These are phyloP conservation scores for Cantharis rustica DNA, from an alignment of 2,888 invertebrate genomes.

Conservation along the genomic window DNA sequence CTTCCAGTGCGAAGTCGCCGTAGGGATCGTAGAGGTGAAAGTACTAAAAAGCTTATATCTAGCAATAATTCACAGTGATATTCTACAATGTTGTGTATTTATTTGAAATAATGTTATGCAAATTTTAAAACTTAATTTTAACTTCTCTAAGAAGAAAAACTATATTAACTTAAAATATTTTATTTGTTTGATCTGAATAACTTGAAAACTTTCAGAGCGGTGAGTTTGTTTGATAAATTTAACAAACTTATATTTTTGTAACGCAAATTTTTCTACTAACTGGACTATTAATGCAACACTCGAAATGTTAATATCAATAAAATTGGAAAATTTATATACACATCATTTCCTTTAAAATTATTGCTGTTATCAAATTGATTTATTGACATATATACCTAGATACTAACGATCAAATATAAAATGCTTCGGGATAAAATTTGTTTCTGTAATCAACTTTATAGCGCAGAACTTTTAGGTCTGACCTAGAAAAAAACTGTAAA, in stretches of 20 bases:
- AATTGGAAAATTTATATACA: no score
- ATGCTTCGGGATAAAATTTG: not conserved
- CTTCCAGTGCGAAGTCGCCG: not conserved
- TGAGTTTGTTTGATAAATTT: no score
- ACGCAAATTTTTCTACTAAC: no score
- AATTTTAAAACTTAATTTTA: not conserved
- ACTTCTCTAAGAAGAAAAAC: not conserved
- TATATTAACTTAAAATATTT: not conserved
- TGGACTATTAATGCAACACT: no score
- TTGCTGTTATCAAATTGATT: not conserved
- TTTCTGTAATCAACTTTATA: not conserved
- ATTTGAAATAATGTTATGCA: not conserved
- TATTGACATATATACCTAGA: not conserved
- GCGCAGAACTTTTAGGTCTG: no score
- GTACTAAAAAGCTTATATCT: not conserved
- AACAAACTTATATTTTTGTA: no score
- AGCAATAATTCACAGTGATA: not conserved
- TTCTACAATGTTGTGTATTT: not conserved
- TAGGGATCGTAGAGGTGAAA: not conserved
- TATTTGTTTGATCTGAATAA: not conserved
- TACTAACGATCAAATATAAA: not conserved
- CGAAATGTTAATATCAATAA: no score
- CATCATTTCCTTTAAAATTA: no score
- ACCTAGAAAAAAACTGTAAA: no score
- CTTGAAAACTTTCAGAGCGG: not conserved